Conservation (phyloP, 2,888 invertebrate genomes). For the Volucella inflata region DNA sequence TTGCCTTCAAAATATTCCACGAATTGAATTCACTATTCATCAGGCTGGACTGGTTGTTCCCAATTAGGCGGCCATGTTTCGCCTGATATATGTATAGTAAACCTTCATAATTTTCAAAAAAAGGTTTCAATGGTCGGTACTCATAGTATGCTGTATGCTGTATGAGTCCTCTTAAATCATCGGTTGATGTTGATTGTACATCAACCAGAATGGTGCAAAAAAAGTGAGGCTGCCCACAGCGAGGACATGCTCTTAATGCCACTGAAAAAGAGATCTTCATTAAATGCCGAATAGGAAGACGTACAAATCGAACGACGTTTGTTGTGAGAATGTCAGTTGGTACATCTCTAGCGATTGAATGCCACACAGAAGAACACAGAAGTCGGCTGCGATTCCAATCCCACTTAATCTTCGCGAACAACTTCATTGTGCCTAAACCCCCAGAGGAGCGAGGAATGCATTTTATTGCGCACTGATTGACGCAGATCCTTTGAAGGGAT, state of each 20-base stretch:
- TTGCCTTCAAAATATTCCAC: constrained; percentile 48
- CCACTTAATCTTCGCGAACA: constrained; percentile 73
- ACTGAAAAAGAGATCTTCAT: constrained; percentile 67
- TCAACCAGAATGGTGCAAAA: constrained; percentile 19
- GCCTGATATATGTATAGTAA: background rate
- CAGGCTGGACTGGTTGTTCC: constrained; percentile 36
- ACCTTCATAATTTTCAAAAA: constrained; percentile 59
- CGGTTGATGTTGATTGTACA: background rate
- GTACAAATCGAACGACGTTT: constrained; percentile 70
- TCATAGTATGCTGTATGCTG: too few species aligned
- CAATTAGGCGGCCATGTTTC: constrained; percentile 58
- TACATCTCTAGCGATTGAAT: constrained; percentile 51
- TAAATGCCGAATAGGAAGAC: constrained; percentile 64
- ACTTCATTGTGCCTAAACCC: constrained; percentile 68
- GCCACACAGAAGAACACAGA: constrained; percentile 65
- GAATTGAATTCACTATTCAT: constrained; percentile 50
- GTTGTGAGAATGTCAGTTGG: constrained; percentile 71
- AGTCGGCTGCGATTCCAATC: constrained; percentile 57
- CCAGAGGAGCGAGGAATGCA: constrained; percentile 67
- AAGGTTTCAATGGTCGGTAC: constrained; percentile 25
- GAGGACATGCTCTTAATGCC: constrained; percentile 63
- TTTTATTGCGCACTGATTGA: constrained; percentile 74
- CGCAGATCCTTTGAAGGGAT: constrained; percentile 70
- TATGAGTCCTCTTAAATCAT: constrained; percentile 51
- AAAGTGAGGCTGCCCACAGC: constrained; percentile 37